phyloP scores from a whole-genome alignment of 2,888 invertebrate species.

The Entomobrya proxima region DNA sequence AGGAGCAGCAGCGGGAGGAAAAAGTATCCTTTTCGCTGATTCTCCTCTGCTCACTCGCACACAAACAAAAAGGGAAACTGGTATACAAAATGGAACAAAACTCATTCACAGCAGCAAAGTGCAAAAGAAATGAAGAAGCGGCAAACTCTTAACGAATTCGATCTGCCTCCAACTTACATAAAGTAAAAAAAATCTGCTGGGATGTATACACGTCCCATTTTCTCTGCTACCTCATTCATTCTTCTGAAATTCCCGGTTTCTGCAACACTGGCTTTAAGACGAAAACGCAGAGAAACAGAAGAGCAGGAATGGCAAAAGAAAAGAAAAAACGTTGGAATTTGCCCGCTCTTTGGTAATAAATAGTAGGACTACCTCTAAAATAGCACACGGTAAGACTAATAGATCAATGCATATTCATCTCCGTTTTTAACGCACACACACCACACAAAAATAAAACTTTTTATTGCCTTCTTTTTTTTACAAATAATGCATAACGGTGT shows the following conservation, averaged over 20 bases:
- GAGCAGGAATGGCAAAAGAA: neutral
- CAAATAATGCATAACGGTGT: neutral
- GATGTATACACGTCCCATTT: neutral
- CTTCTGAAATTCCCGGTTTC: neutral
- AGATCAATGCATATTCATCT: constrained; percentile 56
- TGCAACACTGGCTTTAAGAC: neutral
- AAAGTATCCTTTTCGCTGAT: constrained; percentile 8
- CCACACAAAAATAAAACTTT: neutral
- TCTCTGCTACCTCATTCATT: neutral
- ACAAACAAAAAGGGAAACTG: neutral
- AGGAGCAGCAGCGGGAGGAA: neutral
- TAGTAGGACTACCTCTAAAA: neutral
- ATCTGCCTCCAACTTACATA: no score
- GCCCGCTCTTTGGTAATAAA: neutral
- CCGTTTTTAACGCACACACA: neutral
- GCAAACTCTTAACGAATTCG: constrained; percentile 42
- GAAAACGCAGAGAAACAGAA: neutral
- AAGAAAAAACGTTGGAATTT: neutral
- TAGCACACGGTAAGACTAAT: constrained; percentile 11
- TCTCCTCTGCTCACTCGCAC: neutral
- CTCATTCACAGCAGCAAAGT: neutral
- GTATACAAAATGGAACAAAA: neutral
- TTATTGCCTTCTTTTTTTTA: constrained; percentile 38
- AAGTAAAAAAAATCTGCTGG: no score
- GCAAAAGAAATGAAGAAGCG: neutral